Percentiles rank a stretch among this genome's conserved stretches.
These are phyloP conservation scores for Lepisosteus oculatus DNA, from an alignment of 2,113 vertebrate genomes.

Conservation along the genomic window DNA sequence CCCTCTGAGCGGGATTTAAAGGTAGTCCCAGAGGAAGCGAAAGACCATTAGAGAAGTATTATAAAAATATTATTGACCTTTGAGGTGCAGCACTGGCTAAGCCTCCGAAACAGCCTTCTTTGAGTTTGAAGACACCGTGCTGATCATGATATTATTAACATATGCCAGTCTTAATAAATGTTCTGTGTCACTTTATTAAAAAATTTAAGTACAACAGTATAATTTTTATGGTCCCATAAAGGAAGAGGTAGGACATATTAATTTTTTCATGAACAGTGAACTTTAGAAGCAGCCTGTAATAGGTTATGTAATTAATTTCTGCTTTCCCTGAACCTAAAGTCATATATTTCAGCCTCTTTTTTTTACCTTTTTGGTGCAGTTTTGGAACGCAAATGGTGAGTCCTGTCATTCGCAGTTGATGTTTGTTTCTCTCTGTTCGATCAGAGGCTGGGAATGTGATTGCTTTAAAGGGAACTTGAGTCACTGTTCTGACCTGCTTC, in stretches of 20 bases:
- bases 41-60: conserved; percentile 53
- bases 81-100: conserved; percentile 43
- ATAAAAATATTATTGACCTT: conserved; percentile 69
- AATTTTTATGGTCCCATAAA: conserved; percentile 92
- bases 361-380: conserved; percentile 4
- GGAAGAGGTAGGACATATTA: conserved; percentile 85
- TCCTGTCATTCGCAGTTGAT: not conserved
- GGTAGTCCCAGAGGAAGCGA: conserved; percentile 38
- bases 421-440: conserved; percentile 4
- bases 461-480: conserved; percentile 34
- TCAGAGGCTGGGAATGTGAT: conserved; percentile 20
- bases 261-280: conserved; percentile 86
- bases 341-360: conserved; percentile 34
- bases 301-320: conserved; percentile 78
- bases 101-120: conserved; percentile 35
- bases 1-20: conserved; percentile 45
- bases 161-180: conserved; percentile 89
- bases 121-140: conserved; percentile 46
- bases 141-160: conserved; percentile 70
- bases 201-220: conserved; percentile 86
- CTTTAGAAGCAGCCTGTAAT: conserved; percentile 75
- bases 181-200: conserved; percentile 87
- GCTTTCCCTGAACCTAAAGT: conserved; percentile 63
- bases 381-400: conserved; percentile 1
- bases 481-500: conserved; percentile 53